Evolutionary conservation across 2,888 invertebrate species (phyloP), one percentile per base, ranked within the genome.

Genomic region (Leucophenga montana): DNA sequence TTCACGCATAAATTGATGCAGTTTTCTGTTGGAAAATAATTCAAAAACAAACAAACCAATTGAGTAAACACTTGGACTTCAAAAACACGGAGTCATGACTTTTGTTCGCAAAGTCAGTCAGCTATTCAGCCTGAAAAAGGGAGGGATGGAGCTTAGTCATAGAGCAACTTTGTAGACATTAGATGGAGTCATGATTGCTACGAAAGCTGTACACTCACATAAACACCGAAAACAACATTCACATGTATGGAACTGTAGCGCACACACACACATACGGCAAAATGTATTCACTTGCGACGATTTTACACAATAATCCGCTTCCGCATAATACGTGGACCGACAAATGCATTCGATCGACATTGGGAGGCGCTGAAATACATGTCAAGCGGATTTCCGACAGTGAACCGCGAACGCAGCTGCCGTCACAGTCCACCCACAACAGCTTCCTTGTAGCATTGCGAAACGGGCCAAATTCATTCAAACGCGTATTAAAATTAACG

Each of bases 1-100:
- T 83, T 82, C 82, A 82, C 74, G 83, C 76, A 72, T 74, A 76
- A 80, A 80, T 82, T 80, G 84, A 80, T 80, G 83, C 80, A 84
- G 82, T 80, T 80, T 59, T 33, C 39, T n/a, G 39, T 16, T 39
- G 13, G 22, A 46, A 66, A 31, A 71, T 62, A 57, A 67, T 68
- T 54, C 69, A 70, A 44, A 61, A 74, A 44, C 54, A 77, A 56
- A 22, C 62, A 69, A 65, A 71, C 50, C 64, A 57, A 27, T n/a
- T 16, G 66, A 57, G 14, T 57, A 50, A 48, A 54, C 64, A 64
- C 65, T 18, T 56, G 62, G 67, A 59, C 72, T 69, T 72, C 72
- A 71, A 27, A 27, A 27, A 27, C 27, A 27, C 27, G 3, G 4
- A 27, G 27, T 27, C 27, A 27, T 27, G 11, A 57, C 57, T 57